phyloP scores from a whole-genome alignment of 2,888 invertebrate genomes.

The Eilema griseolum region DNA sequence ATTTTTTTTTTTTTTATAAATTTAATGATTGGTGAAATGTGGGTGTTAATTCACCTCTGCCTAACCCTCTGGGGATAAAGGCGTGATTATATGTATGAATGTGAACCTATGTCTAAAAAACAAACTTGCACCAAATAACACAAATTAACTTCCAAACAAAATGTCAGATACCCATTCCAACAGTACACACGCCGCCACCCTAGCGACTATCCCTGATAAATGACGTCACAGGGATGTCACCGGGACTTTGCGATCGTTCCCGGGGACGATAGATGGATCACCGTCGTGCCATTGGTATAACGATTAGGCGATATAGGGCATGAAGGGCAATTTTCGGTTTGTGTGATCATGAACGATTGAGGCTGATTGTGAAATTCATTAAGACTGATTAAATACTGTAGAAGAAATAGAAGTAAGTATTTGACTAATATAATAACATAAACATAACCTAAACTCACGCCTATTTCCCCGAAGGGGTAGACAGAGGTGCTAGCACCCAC shows the following conservation, averaged over 20 bases:
- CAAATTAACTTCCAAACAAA: neutral
- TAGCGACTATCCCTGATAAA: slow-evolving; percentile 48
- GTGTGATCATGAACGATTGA: neutral
- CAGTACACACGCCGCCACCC: slow-evolving; percentile 32
- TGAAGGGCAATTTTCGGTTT: slow-evolving; percentile 14
- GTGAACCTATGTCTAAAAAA: too few species aligned
- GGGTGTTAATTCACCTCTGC: too few species aligned
- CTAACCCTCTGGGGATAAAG: too few species aligned
- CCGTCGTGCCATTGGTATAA: slow-evolving; percentile 33
- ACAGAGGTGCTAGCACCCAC: too few species aligned
- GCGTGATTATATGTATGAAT: too few species aligned
- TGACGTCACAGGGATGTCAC: slow-evolving; percentile 45
- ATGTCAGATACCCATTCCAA: slow-evolving; percentile 31
- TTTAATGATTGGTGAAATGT: too few species aligned
- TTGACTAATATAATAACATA: too few species aligned
- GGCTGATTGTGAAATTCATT: neutral
- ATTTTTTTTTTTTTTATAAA: too few species aligned
- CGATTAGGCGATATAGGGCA: slow-evolving; percentile 28
- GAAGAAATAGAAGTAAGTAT: too few species aligned
- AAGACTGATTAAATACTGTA: neutral
- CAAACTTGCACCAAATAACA: neutral
- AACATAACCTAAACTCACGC: too few species aligned
- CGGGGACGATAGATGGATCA: slow-evolving; percentile 45
- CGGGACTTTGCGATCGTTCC: slow-evolving; percentile 41
- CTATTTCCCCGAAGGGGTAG: too few species aligned